Conservation (phyloP, 1,140 invertebrate genomes). For the Atta cephalotes region DNA sequence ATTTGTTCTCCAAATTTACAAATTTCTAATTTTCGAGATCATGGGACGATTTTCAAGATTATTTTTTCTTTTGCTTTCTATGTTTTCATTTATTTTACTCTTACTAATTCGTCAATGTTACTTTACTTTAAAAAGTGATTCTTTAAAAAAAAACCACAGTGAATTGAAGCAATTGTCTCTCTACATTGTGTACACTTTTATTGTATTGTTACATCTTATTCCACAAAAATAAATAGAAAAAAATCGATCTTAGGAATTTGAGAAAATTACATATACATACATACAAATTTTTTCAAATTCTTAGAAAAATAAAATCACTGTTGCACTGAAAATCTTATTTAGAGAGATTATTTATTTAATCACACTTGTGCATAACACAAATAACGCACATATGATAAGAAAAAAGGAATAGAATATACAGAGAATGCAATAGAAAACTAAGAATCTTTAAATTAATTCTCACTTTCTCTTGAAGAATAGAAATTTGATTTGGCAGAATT, state of each 20-base stretch:
- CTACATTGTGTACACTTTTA: conserved; percentile 21
- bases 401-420: neutral
- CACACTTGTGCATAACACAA: conserved; percentile 6
- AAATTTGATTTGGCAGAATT: conserved; percentile 22
- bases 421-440: neutral
- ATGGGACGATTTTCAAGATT: neutral
- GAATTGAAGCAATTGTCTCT: neutral
- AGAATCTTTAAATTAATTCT: conserved; percentile 13
- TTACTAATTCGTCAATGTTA: neutral
- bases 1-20: neutral
- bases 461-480: neutral
- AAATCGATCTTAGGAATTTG: conserved; percentile 24
- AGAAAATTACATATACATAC: conserved; percentile 29
- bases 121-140: neutral
- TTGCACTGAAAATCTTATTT: conserved; percentile 19
- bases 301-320: neutral
- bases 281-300: conserved; percentile 22
- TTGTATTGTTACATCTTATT: neutral
- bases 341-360: conserved; percentile 5
- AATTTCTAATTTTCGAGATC: conserved; percentile 30
- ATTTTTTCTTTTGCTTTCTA: neutral
- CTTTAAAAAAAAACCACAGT: neutral
- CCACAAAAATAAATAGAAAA: conserved; percentile 1
- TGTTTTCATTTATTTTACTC: neutral
- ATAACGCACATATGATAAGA: neutral